Base-by-base conservation (phyloP, 1,140 invertebrate genomes). In the Drosophila littoralis region DNA sequence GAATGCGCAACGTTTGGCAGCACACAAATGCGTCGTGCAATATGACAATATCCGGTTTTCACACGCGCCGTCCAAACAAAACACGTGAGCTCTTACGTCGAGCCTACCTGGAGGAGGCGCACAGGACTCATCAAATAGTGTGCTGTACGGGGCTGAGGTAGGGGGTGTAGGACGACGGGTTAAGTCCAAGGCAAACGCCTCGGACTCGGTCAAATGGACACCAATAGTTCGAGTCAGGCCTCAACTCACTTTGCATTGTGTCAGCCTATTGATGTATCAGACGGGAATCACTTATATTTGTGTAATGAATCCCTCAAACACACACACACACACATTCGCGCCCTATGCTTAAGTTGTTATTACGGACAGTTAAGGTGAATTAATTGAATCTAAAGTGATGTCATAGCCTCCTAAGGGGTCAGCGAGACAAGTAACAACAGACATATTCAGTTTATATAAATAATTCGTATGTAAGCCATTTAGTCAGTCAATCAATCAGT, bases 41-140 rank as follows among this genome's bases (percentile, higher is more conserved):
- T 79, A 83, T 79, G 80, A 58, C 80, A 79, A 75, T 67, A 79
- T 79, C 79, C 75, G 60, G 64, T 50, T 61, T 68, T 64, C 52
- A 46, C 78, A 77, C 67, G 67, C 69, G 75, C 72, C 66, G 7
- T n/a, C 17, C 60, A 64, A 60, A 57, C 43, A 48, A 50, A 48
- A 36, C 22, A 55, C 33, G 35, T 43, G 42, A 45, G 33, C 32
- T n/a, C 12, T 1, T 12, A 12, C 7, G 12, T n/a, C 28, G 32
- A 7, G 13, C 48, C 46, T 12, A 28, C 7, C 46, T n/a, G 42
- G 42, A 43, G 2, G n/a, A 4, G 32, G 9, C 32, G 1, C 50
- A 54, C 8, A 54, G 33, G 33, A 54, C 35, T 4, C 8, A 6
- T 13, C 13, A 13, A 13, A 2, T 8, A 8, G 43, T 4, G 7